Conservation (phyloP, 2,113 vertebrate genomes). For the crab-eating macaque (Macaca fascicularis) region DNA sequence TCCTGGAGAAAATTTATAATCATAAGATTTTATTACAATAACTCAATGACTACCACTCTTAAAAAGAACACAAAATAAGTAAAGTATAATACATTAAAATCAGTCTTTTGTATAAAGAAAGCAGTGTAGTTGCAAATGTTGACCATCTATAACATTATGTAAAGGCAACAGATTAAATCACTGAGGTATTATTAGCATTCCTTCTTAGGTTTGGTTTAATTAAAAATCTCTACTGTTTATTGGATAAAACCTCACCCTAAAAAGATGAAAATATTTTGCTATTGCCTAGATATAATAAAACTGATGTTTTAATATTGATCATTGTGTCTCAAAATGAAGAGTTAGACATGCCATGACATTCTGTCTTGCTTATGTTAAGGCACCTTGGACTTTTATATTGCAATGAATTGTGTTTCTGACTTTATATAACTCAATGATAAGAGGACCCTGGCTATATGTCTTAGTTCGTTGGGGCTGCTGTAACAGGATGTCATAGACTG, state of each 20-base stretch:
- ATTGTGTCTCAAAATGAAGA: background rate
- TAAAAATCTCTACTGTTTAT: slow-evolving; percentile 7
- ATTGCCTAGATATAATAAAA: background rate
- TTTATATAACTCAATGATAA: slow-evolving; percentile 1
- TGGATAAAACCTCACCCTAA: background rate
- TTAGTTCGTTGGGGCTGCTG: background rate
- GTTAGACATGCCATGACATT: background rate
- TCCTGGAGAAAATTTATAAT: slow-evolving; percentile 11
- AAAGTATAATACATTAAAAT: background rate
- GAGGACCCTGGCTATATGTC: background rate
- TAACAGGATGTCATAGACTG: too few species aligned
- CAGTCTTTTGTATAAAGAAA: background rate
- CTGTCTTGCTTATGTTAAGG: slow-evolving; percentile 13
- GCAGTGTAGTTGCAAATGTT: background rate
- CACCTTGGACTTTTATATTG: background rate
- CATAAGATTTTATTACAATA: slow-evolving; percentile 37
- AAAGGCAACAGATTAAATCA: background rate
- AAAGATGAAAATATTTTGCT: background rate
- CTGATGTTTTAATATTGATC: background rate
- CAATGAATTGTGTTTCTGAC: slow-evolving; percentile 15
- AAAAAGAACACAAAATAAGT: slow-evolving; percentile 30
- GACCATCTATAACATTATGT: background rate
- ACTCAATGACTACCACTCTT: background rate
- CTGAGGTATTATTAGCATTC: background rate
- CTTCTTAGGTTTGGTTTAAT: slow-evolving; percentile 4